Percentiles rank a stretch among this genome's conserved stretches.
These are phyloP conservation scores for Craterocephalus amniculus DNA, from an alignment of 2,797 vertebrate species.

Conservation along the genomic window DNA sequence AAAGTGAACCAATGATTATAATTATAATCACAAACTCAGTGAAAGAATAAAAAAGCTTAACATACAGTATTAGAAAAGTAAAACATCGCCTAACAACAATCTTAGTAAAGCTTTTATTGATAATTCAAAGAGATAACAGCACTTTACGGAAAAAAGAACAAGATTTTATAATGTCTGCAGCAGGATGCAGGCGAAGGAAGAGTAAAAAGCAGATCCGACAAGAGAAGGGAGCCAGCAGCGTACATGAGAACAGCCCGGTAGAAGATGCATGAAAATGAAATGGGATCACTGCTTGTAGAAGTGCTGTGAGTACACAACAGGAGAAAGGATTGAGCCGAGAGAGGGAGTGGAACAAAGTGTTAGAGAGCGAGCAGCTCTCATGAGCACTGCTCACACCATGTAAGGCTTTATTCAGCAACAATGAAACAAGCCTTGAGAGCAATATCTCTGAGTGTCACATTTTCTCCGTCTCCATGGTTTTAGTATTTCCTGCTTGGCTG, in stretches of 20 bases:
- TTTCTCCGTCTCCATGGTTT: slow-evolving; percentile 69
- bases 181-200: not conserved
- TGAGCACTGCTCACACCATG: slow-evolving; percentile 62
- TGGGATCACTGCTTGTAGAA: slow-evolving; percentile 27
- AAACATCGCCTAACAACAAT: slow-evolving; percentile 14
- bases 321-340: slow-evolving; percentile 25
- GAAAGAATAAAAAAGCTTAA: not conserved
- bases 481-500: slow-evolving; percentile 63
- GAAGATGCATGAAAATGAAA: slow-evolving; percentile 39
- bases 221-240: not conserved
- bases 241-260: slow-evolving; percentile 2
- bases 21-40: not conserved
- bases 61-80: no score
- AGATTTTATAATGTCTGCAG: slow-evolving; percentile 27
- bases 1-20: not conserved
- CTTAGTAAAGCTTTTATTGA: slow-evolving; percentile 14
- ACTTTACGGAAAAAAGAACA: slow-evolving; percentile 33
- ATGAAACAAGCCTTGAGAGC: slow-evolving; percentile 57
- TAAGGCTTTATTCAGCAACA: slow-evolving; percentile 73
- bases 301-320: slow-evolving; percentile 25
- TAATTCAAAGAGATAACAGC: slow-evolving; percentile 31
- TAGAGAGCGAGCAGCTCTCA: slow-evolving; percentile 42
- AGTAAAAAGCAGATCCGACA: not conserved
- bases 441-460: slow-evolving; percentile 68
- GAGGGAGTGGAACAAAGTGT: slow-evolving; percentile 34